Evolutionary conservation across 2,888 invertebrate genomes (phyloP), one percentile per base, ranked within the genome.

Genomic region (Melinaea menophilus): DNA sequence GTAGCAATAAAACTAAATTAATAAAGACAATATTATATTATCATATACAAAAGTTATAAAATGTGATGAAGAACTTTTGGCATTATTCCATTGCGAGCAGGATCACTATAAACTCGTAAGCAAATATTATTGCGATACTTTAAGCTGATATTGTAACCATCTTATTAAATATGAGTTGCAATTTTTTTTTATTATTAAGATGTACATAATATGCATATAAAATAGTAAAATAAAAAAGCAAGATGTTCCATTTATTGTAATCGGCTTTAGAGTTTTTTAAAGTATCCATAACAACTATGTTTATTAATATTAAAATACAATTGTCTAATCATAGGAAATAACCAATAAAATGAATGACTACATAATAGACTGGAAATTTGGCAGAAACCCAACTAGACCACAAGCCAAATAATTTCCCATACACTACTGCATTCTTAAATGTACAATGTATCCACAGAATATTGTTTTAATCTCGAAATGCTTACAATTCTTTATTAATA

Each of bases 21-120:
- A 51, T 51, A 31, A 11, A 22, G 31, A 51, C 9, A 51, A 51
- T 22, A 3, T 7, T 31, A 31, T 31, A 31, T 31, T 31, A 31
- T 3, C 31, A 31, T 31, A 51, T 5, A 51, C 4, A 51, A 31
- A 51, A 11, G 2, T 31, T 5, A 7, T 31, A 0, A 31, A 31
- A 31, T 31, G 31, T 51, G 31, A 51, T 22, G 31, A 51, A 31
- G n/a, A 51, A 51, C 31, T 51, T 61, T 66, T 67, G 67, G 67
- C 67, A 57, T 35, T 51, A 56, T 65, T 67, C 67, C 67, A 67
- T 51, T 51, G 31, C 63, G 45, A 41, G 58, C 37, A 61, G 58
- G 57, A 13, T 37, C 59, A 54, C 56, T 47, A 58, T 37, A 61
- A 34, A 62, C 62, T 46, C 58, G 59, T 61, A 61, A 61, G 58